Conservation (phyloP, 2,797 vertebrate genomes). For the Microcaecilia unicolor region DNA sequence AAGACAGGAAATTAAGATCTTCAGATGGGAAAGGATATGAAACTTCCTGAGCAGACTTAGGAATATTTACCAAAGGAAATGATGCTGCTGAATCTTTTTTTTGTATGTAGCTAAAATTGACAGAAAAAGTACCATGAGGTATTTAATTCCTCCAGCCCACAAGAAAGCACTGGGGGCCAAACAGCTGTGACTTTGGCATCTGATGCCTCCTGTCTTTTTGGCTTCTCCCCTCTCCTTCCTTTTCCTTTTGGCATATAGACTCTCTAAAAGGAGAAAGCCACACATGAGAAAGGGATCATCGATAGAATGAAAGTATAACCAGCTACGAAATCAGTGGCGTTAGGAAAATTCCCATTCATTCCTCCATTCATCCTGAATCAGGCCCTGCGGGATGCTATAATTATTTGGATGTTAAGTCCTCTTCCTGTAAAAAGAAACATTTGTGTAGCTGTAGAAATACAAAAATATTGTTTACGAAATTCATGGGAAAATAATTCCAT, state of each 20-base stretch:
- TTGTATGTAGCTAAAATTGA: slow-evolving; percentile 37
- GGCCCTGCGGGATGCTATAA: slow-evolving; percentile 41
- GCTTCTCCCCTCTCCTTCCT: slow-evolving; percentile 27
- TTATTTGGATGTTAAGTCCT: slow-evolving; percentile 39
- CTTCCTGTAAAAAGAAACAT: slow-evolving; percentile 33
- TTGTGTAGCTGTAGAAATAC: slow-evolving; percentile 22
- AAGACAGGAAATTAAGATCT: slow-evolving; percentile 63
- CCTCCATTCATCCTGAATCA: slow-evolving; percentile 35
- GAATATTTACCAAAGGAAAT: slow-evolving; percentile 56
- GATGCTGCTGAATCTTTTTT: slow-evolving; percentile 32
- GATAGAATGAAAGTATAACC: slow-evolving; percentile 38
- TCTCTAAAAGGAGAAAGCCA: slow-evolving; percentile 39
- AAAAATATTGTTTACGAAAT: slow-evolving; percentile 32
- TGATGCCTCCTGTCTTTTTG: slow-evolving; percentile 43
- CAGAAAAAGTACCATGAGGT: slow-evolving; percentile 43
- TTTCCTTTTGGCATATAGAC: slow-evolving; percentile 14
- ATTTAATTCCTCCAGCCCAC: slow-evolving; percentile 50
- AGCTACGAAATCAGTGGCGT: slow-evolving; percentile 42
- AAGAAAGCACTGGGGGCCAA: slow-evolving; percentile 59
- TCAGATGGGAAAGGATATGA: slow-evolving; percentile 72
- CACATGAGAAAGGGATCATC: slow-evolving; percentile 47
- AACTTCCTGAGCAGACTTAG: slow-evolving; percentile 71
- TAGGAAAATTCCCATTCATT: slow-evolving; percentile 39
- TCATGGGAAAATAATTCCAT: slow-evolving; percentile 32
- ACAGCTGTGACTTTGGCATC: slow-evolving; percentile 73